Evolutionary conservation across 2,113 vertebrate genomes (phyloP).

Genomic region (Hippocampus comes): DNA sequence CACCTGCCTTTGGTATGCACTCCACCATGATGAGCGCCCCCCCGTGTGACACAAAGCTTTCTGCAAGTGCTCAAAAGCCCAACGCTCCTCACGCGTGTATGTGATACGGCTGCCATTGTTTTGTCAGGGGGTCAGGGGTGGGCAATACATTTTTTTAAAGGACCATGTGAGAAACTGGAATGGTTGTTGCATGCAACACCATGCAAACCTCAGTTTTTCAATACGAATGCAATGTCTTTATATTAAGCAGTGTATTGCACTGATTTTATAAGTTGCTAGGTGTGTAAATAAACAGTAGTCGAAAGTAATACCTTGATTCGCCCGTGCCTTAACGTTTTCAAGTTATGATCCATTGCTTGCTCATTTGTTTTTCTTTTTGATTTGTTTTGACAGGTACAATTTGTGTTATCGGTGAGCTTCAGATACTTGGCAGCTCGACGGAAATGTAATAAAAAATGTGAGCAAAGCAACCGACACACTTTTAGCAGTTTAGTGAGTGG

Average conservation of each 20-base stretch:
- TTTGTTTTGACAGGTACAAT: too few relatives aligned
- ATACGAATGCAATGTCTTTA: neutral
- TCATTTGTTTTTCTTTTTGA: too few relatives aligned
- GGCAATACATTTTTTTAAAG: neutral
- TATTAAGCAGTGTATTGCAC: neutral
- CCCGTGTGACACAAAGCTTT: neutral
- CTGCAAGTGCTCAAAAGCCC: neutral
- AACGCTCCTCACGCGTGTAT: neutral
- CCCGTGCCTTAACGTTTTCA: too few relatives aligned
- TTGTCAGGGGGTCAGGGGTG: neutral
- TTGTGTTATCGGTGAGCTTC: too few relatives aligned
- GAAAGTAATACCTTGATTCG: too few relatives aligned
- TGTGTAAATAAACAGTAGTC: neutral
- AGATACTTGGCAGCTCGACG: too few relatives aligned
- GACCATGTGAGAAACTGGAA: neutral
- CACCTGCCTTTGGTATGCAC: neutral
- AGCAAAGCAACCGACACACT: too few relatives aligned
- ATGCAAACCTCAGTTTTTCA: neutral
- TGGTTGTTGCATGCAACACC: neutral
- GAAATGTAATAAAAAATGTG: too few relatives aligned
- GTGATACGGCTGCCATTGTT: neutral
- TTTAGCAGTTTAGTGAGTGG: too few relatives aligned
- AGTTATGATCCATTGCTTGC: too few relatives aligned
- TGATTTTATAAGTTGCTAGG: neutral
- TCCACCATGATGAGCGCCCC: neutral